Evolutionary conservation across 2,888 invertebrate genomes (phyloP).

Genomic region (Drosophila anomelani): DNA sequence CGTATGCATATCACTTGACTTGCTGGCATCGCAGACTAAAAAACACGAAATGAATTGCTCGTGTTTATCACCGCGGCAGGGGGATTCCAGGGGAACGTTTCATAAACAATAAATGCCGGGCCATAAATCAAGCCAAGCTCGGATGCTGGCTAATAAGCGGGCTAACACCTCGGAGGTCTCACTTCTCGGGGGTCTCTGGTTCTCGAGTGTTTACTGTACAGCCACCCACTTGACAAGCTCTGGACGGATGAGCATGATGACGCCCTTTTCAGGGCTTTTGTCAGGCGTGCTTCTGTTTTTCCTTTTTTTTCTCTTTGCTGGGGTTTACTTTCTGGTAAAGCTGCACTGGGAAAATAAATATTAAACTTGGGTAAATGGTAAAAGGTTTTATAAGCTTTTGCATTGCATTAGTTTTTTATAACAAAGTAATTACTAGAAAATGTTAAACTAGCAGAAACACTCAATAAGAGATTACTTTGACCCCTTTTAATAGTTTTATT

Average conservation of each 20-base stretch:
- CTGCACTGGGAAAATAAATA: slow-evolving; percentile 2
- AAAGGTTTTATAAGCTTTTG: not conserved
- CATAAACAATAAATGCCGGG: slow-evolving; percentile 53
- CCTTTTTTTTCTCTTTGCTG: slow-evolving; percentile 2
- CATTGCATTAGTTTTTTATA: too few relatives aligned
- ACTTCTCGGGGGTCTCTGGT: slow-evolving; percentile 34
- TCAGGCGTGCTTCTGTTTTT: slow-evolving; percentile 57
- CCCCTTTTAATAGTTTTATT: not conserved
- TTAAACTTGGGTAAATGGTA: too few relatives aligned
- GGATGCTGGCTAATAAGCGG: slow-evolving; percentile 65
- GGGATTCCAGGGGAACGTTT: slow-evolving; percentile 59
- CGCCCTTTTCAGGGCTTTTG: slow-evolving; percentile 70
- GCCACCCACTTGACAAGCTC: slow-evolving; percentile 51
- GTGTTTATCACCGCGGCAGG: slow-evolving; percentile 64
- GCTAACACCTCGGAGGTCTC: slow-evolving; percentile 67
- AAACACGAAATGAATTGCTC: slow-evolving; percentile 62
- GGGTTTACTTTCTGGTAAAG: not conserved
- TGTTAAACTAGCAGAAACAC: too few relatives aligned
- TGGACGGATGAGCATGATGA: slow-evolving; percentile 48
- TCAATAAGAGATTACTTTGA: too few relatives aligned
- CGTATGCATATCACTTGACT: slow-evolving; percentile 53
- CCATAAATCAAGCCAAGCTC: slow-evolving; percentile 51
- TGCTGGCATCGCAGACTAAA: not conserved
- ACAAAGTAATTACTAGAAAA: too few relatives aligned
- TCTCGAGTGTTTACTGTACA: slow-evolving; percentile 66